Base-by-base conservation (phyloP, 2,797 vertebrate species). In the Austrolebias charrua region DNA sequence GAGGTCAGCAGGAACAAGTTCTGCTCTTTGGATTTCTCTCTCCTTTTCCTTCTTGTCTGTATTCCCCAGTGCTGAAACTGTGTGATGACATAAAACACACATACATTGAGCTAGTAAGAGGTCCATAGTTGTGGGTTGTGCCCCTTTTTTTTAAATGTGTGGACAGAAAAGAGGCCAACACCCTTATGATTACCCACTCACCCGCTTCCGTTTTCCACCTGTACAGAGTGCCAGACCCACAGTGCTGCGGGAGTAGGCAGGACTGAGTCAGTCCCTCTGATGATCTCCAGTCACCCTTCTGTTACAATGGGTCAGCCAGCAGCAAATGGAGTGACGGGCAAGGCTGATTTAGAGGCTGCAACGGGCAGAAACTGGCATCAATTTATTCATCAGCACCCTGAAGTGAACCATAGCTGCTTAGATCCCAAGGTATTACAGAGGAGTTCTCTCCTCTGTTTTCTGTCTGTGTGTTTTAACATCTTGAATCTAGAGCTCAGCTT, bases 191-290 rank as follows among this genome's bases (percentile, higher is more conserved):
- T 85, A 85, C 81, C 85, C 86, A 84, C 71, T 87, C 82, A 86
- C 80, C 60, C 79, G 83, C 83, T 81, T 90, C 87, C 78, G 74
- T 89, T 89, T 88, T 90, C 86, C 88, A 92, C 90, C 89, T 92
- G 89, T 71, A 77, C 66, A 71, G 73, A 59, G 81, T 86, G 88
- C 88, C 88, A 90, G 89, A 90, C 75, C 87, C 84, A 64, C 85
- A 89, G 71, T 57, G 57, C 60, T 71, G 74, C 75, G 71, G 79
- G 73, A 87, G 55, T 65, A 80, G 78, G 85, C 82, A 80, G 84
- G 70, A 81, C 75, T 79, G 83, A 79, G 79, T 84, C 84, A 83
- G 83, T 46, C 63, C 70, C 73, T 75, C 56, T 89, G 86, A 90
- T 85, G 86, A 76, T 87, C 84, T 83, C 77, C 83, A 85, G 87